A percentile compares a stretch with the other conserved stretches of the same genome.
Evolutionary conservation across 2,888 invertebrate species (phyloP).

Genomic region (Ormyrus pomaceus): DNA sequence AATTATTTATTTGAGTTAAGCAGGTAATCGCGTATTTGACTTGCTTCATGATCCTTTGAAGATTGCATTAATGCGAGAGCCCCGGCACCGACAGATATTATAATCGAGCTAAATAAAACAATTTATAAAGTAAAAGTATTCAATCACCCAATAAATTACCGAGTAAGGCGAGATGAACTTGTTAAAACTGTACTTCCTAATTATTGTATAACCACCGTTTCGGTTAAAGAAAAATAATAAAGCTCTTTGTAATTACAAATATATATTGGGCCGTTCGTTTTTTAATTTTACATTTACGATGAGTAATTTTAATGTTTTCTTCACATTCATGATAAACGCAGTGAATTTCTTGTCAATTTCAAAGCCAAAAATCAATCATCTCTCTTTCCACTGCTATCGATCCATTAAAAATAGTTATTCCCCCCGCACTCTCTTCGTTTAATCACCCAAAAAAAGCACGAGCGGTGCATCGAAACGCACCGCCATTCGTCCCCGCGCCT

Average conservation of each 20-base stretch:
- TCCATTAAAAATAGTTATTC: too few relatives aligned
- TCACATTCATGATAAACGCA: neutral
- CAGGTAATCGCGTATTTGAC: constrained; percentile 33
- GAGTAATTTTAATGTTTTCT: neutral
- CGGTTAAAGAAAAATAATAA: neutral
- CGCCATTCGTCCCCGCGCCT: constrained; percentile 24
- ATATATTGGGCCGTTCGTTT: neutral
- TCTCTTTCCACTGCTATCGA: too few relatives aligned
- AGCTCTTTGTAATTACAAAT: neutral
- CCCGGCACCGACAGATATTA: neutral
- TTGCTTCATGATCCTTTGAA: constrained; percentile 13
- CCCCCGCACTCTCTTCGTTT: too few relatives aligned
- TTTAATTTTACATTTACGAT: neutral
- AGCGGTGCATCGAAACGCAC: neutral
- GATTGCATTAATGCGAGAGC: constrained; percentile 18
- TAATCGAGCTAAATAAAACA: constrained; percentile 41
- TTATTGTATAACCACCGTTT: constrained; percentile 15
- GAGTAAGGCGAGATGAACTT: constrained; percentile 36
- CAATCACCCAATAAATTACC: constrained; percentile 39
- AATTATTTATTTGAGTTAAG: constrained; percentile 39
- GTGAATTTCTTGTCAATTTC: neutral
- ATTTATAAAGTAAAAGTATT: constrained; percentile 33
- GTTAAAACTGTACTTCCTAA: constrained; percentile 23
- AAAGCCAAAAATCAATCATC: neutral
- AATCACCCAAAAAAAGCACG: too few relatives aligned